Percentiles rank a stretch among this genome's conserved stretches.
Conservation (phyloP, 1,140 invertebrate genomes). For the Pseudomyrmex dendroicus region DNA sequence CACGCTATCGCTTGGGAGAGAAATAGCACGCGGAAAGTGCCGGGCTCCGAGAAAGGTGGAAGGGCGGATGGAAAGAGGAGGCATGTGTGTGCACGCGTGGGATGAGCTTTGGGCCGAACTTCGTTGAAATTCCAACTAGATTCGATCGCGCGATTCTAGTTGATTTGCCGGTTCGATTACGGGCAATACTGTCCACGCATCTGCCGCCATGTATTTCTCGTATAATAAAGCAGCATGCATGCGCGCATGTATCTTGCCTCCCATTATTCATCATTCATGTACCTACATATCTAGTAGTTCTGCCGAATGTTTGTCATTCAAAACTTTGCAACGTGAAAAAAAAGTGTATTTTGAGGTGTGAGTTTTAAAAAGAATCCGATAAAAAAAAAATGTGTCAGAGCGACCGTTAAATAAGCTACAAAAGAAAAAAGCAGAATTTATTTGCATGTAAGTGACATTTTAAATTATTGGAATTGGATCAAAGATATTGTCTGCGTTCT, state of each 20-base stretch:
- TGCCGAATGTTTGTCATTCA: not conserved
- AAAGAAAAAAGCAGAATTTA: no score
- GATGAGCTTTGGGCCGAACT: slow-evolving; percentile 34
- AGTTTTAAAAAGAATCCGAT: not conserved
- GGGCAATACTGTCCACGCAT: slow-evolving; percentile 37
- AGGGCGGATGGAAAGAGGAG: not conserved
- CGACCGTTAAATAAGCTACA: no score
- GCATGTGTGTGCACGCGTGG: not conserved
- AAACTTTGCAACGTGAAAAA: not conserved
- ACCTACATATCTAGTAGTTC: no score
- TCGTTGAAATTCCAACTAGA: slow-evolving; percentile 26
- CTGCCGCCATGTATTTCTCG: slow-evolving; percentile 8
- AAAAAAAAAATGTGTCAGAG: not conserved
- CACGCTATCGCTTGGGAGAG: slow-evolving; percentile 70
- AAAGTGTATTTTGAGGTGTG: not conserved
- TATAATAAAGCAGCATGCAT: slow-evolving; percentile 26
- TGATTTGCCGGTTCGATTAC: slow-evolving; percentile 42
- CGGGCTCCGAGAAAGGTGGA: slow-evolving; percentile 7
- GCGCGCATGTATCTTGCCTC: not conserved
- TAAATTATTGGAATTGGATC: no score
- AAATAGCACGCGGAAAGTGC: slow-evolving; percentile 57
- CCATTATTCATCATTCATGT: not conserved
- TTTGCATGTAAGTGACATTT: no score
- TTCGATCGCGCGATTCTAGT: slow-evolving; percentile 46
- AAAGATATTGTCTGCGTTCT: no score